Evolutionary conservation across 1,140 invertebrate species (phyloP), one percentile per base, ranked within the genome.

Genomic region (Bombyx mandarina): DNA sequence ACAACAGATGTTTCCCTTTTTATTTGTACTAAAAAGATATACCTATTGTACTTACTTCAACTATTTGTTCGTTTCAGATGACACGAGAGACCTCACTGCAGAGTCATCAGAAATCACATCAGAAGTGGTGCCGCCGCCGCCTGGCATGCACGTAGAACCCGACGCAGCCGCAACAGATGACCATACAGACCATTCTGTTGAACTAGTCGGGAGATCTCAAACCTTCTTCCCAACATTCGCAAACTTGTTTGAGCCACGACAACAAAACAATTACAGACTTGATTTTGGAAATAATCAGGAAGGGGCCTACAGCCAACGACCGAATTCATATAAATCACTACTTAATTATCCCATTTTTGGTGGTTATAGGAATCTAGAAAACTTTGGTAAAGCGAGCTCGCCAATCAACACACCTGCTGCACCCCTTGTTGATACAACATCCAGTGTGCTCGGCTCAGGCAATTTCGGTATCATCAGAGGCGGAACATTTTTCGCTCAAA

Each of bases 401-500:
- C 45, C 53, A 6, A 22, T 54, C 54, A 75, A 67, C 43, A 71
- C 76, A 6, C 69, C 77, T 43, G 65, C 85, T 26, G 83, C 86
- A n/a, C 77, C 81, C 8, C 56, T 86, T 18, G 74, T 84, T 18
- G 85, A 86, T 45, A 76, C 85, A 4, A 85, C 74, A 55, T 63
- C 80, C 1, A 79, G 74, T 60, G 88, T 96, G 3, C 79, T 97
- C 18, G 95, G 95, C 1, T 96, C 94, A 1, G 96, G 95, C 0
- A 96, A 97, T 79, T 97, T 97, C 71, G 95, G 95, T 1, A 94
- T 97, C 1, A 93, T 97, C 44, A 90, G 91, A 54, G 96, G 96
- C 1, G 96, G 96, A 3, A 97, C 95, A 22, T 97, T 95, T 80
- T 96, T 95, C 56, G 88, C 84, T 9, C 89, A 90, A 60, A 89